Base-by-base conservation (phyloP, 2,888 invertebrate species). In the Anorthoa munda region DNA sequence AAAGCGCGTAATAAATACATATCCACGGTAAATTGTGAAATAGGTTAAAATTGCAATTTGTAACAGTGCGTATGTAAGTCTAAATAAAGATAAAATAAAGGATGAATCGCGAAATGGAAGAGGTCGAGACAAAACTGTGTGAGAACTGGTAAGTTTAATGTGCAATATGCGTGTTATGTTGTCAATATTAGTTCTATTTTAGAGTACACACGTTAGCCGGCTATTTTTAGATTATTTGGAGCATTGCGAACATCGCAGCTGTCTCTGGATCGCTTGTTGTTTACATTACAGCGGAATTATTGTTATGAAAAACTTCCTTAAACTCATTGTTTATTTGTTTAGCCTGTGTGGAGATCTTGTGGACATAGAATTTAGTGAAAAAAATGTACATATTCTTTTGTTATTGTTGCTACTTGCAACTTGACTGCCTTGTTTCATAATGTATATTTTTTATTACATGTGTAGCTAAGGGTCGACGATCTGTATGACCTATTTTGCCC, bases 211-310 rank as follows among this genome's bases (percentile, higher is more conserved):
- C 92, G 94, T 92, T 94, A 89, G 88, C 87, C 87, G 89, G 92
- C 91, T 96, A 96, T 95, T 95, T 95, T 93, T 94, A 95, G 95
- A 93, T 84, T 87, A 93, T 93, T 90, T 94, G 89, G 94, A 95
- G 87, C 95, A 92, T 89, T 90, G 90, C 89, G 89, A 91, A 90
- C 88, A 88, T 86, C 90, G 92, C 93, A 93, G 92, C 91, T 92
- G 92, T 93, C 90, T 87, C 81, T 67, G 83, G 82, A 77, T 81
- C 84, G 90, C 91, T 93, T 94, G 94, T 95, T 95, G 95, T 95
- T 95, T 95, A 94, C 92, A 81, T 92, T 88, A 86, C 76, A 79
- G 66, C 31, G 75, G 51, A 79, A 83, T 75, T 66, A 66, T 73
- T 83, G 77, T 75, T 81, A 69, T 74, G 64, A 69, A 78, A 77